Percentiles rank a stretch among this genome's conserved stretches.
These are phyloP conservation scores for Noctua comes DNA, from an alignment of 2,888 invertebrate genomes.

Conservation along the genomic window DNA sequence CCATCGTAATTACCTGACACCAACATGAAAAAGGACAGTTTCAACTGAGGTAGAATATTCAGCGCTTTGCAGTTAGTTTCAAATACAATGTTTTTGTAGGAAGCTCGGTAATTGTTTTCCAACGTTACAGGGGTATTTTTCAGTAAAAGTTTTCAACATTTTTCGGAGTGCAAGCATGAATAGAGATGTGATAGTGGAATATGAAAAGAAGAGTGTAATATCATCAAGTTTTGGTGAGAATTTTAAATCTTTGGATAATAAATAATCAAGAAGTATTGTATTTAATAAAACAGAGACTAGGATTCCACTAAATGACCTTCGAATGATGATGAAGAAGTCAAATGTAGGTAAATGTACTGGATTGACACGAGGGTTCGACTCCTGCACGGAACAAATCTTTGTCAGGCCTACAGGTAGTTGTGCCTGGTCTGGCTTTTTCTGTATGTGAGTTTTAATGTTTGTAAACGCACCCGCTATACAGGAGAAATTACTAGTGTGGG, in stretches of 20 bases:
- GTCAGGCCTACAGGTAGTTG: too few relatives aligned
- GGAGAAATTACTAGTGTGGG: too few relatives aligned
- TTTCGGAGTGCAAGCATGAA: conserved; percentile 13
- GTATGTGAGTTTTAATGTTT: too few relatives aligned
- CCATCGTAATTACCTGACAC: neutral
- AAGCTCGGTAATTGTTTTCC: conserved; percentile 35
- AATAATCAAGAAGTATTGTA: too few relatives aligned
- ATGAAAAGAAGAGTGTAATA: conserved; percentile 1
- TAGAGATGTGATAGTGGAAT: conserved; percentile 5
- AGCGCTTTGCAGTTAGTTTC: conserved; percentile 37
- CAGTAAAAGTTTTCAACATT: conserved; percentile 32
- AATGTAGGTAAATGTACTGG: too few relatives aligned
- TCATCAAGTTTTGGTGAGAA: neutral
- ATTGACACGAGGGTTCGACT: too few relatives aligned
- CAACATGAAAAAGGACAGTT: conserved; percentile 26
- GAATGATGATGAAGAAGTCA: neutral
- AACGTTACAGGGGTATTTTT: conserved; percentile 37
- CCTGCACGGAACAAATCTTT: too few relatives aligned
- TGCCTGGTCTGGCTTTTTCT: too few relatives aligned
- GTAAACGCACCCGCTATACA: too few relatives aligned
- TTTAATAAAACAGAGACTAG: too few relatives aligned
- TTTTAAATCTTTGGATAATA: neutral
- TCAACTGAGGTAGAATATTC: conserved; percentile 5
- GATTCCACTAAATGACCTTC: neutral
- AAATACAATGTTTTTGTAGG: conserved; percentile 50